Evolutionary conservation across 2,888 invertebrate species (phyloP).

Genomic region (Acanthosepion pharaonis): DNA sequence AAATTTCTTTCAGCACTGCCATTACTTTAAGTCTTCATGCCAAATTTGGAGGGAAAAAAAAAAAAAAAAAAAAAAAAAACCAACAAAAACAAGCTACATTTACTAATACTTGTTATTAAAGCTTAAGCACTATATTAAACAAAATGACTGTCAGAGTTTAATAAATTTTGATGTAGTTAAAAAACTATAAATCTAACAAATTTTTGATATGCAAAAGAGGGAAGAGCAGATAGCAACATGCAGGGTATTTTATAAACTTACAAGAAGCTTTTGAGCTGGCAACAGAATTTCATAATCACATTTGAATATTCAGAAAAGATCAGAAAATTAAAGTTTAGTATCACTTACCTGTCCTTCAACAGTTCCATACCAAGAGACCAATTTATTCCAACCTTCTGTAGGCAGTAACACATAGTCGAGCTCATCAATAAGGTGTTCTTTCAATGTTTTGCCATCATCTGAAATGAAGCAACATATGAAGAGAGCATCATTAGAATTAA

Average conservation of each 20-base stretch:
- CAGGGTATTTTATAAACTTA: background rate
- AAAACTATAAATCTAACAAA: background rate
- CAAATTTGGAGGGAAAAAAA: too few relatives aligned
- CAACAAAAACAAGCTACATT: too few relatives aligned
- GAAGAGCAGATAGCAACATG: background rate
- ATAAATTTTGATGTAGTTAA: background rate
- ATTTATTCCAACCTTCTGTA: conserved; percentile 75
- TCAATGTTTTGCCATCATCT: conserved; percentile 63
- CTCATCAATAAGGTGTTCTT: conserved; percentile 76
- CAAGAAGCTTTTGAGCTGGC: too few relatives aligned
- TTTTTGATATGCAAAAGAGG: background rate
- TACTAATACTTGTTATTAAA: too few relatives aligned
- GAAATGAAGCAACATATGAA: conserved; percentile 47
- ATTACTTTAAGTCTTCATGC: too few relatives aligned
- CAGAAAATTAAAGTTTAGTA: background rate
- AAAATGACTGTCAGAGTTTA: too few relatives aligned
- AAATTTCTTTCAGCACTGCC: too few relatives aligned
- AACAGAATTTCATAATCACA: background rate
- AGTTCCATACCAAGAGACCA: conserved; percentile 73
- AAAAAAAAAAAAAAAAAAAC: too few relatives aligned
- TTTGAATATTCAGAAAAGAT: background rate
- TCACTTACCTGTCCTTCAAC: conserved; percentile 70
- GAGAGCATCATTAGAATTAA: too few relatives aligned
- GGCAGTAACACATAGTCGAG: conserved; percentile 76
- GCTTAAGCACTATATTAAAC: too few relatives aligned